phyloP scores from a whole-genome alignment of 92 coral and sea anemone genomes.

The Plumapathes pennacea region DNA sequence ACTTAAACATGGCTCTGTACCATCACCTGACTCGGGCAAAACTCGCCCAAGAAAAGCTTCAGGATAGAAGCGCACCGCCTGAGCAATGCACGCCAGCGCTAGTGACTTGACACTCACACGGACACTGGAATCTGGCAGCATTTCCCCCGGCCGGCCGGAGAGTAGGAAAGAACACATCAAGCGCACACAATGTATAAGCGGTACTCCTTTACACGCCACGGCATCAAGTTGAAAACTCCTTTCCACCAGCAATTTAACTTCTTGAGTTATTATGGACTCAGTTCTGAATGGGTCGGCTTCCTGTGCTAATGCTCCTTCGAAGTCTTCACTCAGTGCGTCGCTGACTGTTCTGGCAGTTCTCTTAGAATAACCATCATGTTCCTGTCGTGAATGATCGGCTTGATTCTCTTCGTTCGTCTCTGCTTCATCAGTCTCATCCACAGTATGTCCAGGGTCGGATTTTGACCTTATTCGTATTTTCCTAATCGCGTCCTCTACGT shows the following conservation, averaged over 20 bases:
- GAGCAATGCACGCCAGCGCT: constrained; percentile 82
- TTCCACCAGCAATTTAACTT: constrained; percentile 71
- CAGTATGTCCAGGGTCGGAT: constrained; percentile 73
- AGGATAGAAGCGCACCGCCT: constrained; percentile 75
- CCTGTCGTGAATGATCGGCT: constrained; percentile 9
- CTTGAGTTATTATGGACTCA: constrained; percentile 76
- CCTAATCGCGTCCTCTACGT: neutral
- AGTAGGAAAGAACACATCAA: constrained; percentile 89
- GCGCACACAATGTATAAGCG: constrained; percentile 88
- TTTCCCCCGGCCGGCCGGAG: constrained; percentile 87
- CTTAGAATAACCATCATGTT: constrained; percentile 39
- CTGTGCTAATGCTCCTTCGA: constrained; percentile 36
- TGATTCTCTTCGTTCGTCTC: constrained; percentile 2
- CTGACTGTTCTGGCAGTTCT: constrained; percentile 45
- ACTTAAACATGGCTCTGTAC: constrained; percentile 22
- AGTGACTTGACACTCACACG: constrained; percentile 95
- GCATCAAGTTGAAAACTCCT: constrained; percentile 91
- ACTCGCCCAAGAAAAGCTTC: constrained; percentile 81
- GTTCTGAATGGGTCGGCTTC: constrained; percentile 54
- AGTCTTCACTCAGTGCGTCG: constrained; percentile 56
- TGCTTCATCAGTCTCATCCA: constrained; percentile 11
- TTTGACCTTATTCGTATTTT: constrained; percentile 32
- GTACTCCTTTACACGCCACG: constrained; percentile 85
- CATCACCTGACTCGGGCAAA: constrained; percentile 54
- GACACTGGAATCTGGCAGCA: constrained; percentile 83